Evolutionary conservation across 2,888 invertebrate species (phyloP), one percentile per base, ranked within the genome.

Genomic region (Nymphalis polychloros): DNA sequence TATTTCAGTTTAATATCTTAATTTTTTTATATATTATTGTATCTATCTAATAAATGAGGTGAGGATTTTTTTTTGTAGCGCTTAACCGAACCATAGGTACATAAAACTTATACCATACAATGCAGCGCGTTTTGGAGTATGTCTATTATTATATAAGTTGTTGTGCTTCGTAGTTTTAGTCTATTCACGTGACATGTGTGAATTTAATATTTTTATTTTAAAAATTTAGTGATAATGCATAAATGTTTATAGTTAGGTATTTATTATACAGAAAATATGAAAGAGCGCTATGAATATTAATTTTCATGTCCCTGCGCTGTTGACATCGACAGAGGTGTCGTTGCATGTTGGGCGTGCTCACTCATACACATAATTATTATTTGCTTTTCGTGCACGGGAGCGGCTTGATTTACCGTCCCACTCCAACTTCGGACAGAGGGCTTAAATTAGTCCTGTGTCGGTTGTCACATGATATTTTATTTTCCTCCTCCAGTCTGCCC

Each of bases 401-500:
- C 84, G 86, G 85, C 89, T 83, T 90, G 90, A 90, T 90, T 90
- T 89, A 92, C 85, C 74, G 84, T 62, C 63, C 77, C 81, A 81
- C 84, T 83, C 80, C 78, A 80, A 77, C 84, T 80, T 81, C 76
- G 81, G 81, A 77, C 82, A 83, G 84, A 87, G 83, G 82, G 84
- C 81, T 88, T 90, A 87, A 91, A 89, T 91, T 90, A 89, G 86
- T 87, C 84, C 82, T 81, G 82, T 84, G 87, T 86, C 86, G 84
- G 86, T 84, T 90, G 89, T 90, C 89, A 86, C 86, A 85, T 82
- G 81, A 86, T 83, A 85, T 87, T 86, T 90, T 88, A 85, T 89
- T 87, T 86, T 84, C 79, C 81, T 84, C 79, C 82, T 81, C 80
- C 75, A 77, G 76, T 73, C 79, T 79, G 84, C 76, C 79, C 78